Percentiles rank a stretch among this genome's conserved stretches.
phyloP scores from a whole-genome alignment of 1,140 invertebrate species.

The Drosophila aff. region DNA sequence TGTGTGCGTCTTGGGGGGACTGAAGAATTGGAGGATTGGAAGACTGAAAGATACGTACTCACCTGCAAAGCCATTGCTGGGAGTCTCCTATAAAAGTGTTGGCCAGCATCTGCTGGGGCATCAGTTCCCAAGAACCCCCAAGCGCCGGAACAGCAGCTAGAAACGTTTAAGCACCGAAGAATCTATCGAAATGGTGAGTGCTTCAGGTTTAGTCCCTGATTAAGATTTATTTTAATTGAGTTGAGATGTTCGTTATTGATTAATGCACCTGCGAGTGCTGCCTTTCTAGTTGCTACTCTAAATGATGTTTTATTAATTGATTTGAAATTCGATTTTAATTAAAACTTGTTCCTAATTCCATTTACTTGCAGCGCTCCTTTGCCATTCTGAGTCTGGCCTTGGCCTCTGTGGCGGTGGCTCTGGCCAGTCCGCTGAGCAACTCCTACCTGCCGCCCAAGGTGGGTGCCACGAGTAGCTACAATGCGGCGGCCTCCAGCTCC shows the following conservation, averaged over 20 bases:
- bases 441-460: constrained; percentile 59
- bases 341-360: no score
- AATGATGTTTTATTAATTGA: not conserved
- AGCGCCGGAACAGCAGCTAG: constrained; percentile 36
- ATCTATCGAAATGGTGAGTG: constrained; percentile 48
- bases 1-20: constrained; percentile 24
- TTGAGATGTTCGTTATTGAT: not conserved
- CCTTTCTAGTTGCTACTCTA: not conserved
- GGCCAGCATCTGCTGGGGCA: constrained; percentile 33
- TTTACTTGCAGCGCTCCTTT: constrained; percentile 44
- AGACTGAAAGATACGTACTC: constrained; percentile 42
- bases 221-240: not conserved
- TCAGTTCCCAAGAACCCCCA: constrained; percentile 41
- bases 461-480: constrained; percentile 54
- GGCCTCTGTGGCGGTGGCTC: constrained; percentile 11
- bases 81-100: constrained; percentile 63
- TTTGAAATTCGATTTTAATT: not conserved
- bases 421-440: constrained; percentile 54
- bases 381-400: constrained; percentile 36
- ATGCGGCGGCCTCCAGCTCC: constrained; percentile 35
- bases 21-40: constrained; percentile 11
- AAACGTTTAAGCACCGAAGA: not conserved
- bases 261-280: not conserved
- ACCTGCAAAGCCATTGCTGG: constrained; percentile 48
- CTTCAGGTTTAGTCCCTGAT: not conserved